A percentile compares a stretch with the other conserved stretches of the same genome.
phyloP scores from a whole-genome alignment of 2,797 vertebrate genomes.

The Arremon aurantiirostris region DNA sequence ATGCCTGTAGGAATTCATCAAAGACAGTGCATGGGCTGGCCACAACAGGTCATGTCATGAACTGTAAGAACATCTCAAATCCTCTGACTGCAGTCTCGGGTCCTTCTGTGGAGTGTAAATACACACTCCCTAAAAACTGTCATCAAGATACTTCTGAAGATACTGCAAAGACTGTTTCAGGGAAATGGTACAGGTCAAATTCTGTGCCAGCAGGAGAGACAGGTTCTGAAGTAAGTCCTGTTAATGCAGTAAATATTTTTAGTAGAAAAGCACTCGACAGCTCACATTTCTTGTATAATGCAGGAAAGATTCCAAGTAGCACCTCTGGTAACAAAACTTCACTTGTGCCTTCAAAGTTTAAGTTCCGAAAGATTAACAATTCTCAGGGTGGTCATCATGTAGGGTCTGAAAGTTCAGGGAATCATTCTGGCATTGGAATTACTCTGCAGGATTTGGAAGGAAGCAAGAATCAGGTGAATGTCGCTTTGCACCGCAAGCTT shows the following conservation, averaged over 20 bases:
- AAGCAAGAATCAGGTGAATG: slow-evolving; percentile 27
- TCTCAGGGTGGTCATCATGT: not conserved
- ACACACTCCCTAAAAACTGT: not conserved
- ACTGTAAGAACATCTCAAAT: not conserved
- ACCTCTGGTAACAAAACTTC: slow-evolving; percentile 3
- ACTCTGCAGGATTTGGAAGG: slow-evolving; percentile 39
- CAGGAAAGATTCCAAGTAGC: not conserved
- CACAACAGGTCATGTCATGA: not conserved
- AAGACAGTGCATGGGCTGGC: not conserved
- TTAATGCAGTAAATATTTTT: not conserved
- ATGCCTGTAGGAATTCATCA: not conserved
- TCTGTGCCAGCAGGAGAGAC: slow-evolving; percentile 63
- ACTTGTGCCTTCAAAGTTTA: slow-evolving; percentile 61
- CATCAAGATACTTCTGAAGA: not conserved
- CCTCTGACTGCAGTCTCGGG: not conserved
- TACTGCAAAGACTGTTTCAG: not conserved
- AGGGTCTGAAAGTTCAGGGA: slow-evolving; percentile 17
- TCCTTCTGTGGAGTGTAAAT: not conserved
- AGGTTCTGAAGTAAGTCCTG: slow-evolving; percentile 12
- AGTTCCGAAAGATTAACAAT: slow-evolving; percentile 70
- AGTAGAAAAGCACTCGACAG: slow-evolving; percentile 17
- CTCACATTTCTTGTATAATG: slow-evolving; percentile 31
- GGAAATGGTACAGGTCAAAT: slow-evolving; percentile 50
- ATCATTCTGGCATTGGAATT: slow-evolving; percentile 19
- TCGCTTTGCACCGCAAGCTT: slow-evolving; percentile 1